These are phyloP conservation scores for Physeter macrocephalus DNA, from an alignment of 2,113 vertebrate species.

Conservation along the genomic window DNA sequence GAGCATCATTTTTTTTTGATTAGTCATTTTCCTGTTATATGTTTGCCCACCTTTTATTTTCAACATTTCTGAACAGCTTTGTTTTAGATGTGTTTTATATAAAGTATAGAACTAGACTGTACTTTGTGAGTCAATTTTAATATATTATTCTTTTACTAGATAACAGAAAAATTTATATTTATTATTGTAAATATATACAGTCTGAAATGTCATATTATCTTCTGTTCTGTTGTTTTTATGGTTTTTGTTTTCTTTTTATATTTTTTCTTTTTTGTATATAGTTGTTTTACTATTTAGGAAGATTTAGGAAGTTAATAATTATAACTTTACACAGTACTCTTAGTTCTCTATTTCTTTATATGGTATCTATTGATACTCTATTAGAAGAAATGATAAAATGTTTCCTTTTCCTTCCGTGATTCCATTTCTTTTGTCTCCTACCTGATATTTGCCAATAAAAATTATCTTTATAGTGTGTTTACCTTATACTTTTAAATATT, in stretches of 20 bases:
- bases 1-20: not conserved
- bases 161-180: not conserved
- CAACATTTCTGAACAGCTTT: not conserved
- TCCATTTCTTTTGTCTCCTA: constrained; percentile 13
- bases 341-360: not conserved
- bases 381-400: not conserved
- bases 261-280: not conserved
- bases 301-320: not conserved
- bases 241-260: not conserved
- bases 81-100: not conserved
- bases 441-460: not conserved
- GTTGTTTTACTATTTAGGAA: not conserved
- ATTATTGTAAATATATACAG: not conserved
- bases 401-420: not conserved
- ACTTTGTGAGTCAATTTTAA: not conserved
- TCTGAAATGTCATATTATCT: not conserved
- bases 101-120: not conserved
- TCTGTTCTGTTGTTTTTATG: not conserved
- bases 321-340: not conserved
- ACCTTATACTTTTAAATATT: not conserved
- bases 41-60: not conserved
- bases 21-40: not conserved
- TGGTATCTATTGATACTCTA: not conserved
- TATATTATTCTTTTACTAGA: not conserved
- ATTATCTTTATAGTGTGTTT: not conserved